Base-by-base conservation (phyloP, 2,113 vertebrate genomes). In the Stictonetta naevosa region DNA sequence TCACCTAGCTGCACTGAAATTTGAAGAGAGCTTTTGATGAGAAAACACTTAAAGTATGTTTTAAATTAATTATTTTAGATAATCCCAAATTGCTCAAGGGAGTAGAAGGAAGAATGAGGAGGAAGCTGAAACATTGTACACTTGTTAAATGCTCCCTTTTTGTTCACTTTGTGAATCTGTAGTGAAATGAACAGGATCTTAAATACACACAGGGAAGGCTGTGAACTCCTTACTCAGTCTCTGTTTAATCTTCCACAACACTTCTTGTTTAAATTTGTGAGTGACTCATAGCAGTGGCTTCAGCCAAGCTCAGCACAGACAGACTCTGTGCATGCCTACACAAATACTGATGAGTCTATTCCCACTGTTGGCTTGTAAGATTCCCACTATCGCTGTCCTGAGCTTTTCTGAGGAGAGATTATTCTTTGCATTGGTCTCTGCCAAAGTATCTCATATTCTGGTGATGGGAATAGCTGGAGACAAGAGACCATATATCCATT, bases 251-350 rank as follows among this genome's bases (percentile, higher is more conserved):
- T 96, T 93, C 93, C 42, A 36, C 72, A 78, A 56, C 8, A 15
- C 62, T 90, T 73, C 93, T 92, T 94, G 91, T 88, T 93, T 95
- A 84, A 94, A 92, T 93, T 81, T 92, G 69, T 68, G 73, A 86
- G 71, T 96, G 88, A 91, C 85, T 95, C 94, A 94, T 60, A 83
- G 77, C 52, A 56, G 76, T 53, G 52, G 77, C 90, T 93, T 92
- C 84, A 96, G 96, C 92, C 93, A 95, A 91, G n/a, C 92, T 88
- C 93, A 97, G 93, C 83, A 76, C 59, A 96, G 88, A 86, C 77
- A 96, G 59, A 80, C 66, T n/a, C 62, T 83, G 66, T 64, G 72
- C 38, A 2, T 89, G 94, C 74, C 83, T 69, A 29, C 44, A 71
- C 83, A 92, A 85, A 85, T 87, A 73, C 87, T 88, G 68, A 93